Percentiles rank a stretch among this genome's conserved stretches.
Conservation (phyloP, 1,140 invertebrate species). For the Micrasema minimum region DNA sequence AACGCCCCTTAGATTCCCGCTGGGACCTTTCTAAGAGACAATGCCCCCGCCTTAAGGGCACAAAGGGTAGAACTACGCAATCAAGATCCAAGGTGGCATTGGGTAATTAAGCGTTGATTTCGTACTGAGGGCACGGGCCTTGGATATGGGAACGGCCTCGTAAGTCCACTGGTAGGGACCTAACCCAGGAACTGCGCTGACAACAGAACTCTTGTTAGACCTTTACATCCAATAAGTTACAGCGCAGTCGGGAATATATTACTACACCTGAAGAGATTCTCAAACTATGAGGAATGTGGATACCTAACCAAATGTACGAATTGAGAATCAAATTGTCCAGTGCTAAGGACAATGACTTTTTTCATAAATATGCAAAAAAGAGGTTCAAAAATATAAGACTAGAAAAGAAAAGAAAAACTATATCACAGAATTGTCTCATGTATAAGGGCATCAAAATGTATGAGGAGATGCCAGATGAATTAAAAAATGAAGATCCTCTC, state of each 20-base stretch:
- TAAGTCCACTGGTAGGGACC: background rate
- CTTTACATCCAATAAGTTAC: constrained; percentile 27
- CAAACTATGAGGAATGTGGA: background rate
- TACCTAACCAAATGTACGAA: no score
- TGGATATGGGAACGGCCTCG: background rate
- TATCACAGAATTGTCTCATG: no score
- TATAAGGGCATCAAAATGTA: no score
- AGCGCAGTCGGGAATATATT: constrained; percentile 14
- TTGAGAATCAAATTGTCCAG: no score
- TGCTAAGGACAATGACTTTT: no score
- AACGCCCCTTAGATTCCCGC: constrained; percentile 29
- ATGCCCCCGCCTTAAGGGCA: constrained; percentile 28
- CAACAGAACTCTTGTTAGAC: constrained; percentile 25
- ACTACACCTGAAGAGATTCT: background rate
- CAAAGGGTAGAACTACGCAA: constrained; percentile 7
- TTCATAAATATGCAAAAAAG: no score
- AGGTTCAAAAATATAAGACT: no score
- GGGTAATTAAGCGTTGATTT: background rate
- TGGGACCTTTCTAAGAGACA: constrained; percentile 21
- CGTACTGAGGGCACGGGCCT: background rate
- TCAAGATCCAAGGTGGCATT: background rate
- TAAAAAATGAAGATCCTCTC: no score
- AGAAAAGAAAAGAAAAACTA: no score
- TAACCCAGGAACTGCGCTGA: constrained; percentile 24
- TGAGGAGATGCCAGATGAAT: no score